Evolutionary conservation across 2,797 vertebrate species (phyloP).

Genomic region (Ceyx erithaca): DNA sequence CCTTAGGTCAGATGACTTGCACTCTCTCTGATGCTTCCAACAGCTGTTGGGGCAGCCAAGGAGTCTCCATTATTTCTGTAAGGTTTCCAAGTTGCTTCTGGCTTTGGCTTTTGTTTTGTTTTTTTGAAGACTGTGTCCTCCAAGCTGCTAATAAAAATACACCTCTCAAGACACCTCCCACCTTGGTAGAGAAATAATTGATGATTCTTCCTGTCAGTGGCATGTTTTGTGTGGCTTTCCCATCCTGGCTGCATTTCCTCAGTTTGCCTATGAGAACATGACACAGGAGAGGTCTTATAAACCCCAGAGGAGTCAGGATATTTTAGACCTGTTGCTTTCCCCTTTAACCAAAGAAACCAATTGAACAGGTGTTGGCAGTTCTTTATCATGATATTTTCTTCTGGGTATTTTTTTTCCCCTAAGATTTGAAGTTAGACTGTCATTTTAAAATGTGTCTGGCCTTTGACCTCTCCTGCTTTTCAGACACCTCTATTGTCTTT

Average conservation of each 20-base stretch:
- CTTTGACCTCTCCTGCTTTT: background rate
- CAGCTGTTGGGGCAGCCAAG: background rate
- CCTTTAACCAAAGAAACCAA: background rate
- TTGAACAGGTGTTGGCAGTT: background rate
- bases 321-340: background rate
- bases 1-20: background rate
- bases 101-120: background rate
- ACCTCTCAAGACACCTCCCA: background rate
- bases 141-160: background rate
- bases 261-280: background rate
- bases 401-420: background rate
- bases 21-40: background rate
- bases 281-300: fast-evolving
- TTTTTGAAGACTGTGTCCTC: background rate
- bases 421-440: background rate
- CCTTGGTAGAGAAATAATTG: background rate
- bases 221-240: fast-evolving
- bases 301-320: background rate
- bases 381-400: background rate
- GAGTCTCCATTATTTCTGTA: background rate
- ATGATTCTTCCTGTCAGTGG: background rate
- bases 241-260: background rate
- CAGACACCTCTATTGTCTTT: background rate
- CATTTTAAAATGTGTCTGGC: background rate
- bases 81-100: background rate